A percentile compares a stretch with the other conserved stretches of the same genome.
phyloP scores from a whole-genome alignment of 1,140 invertebrate species.

The Zaprionus ghesquierei region DNA sequence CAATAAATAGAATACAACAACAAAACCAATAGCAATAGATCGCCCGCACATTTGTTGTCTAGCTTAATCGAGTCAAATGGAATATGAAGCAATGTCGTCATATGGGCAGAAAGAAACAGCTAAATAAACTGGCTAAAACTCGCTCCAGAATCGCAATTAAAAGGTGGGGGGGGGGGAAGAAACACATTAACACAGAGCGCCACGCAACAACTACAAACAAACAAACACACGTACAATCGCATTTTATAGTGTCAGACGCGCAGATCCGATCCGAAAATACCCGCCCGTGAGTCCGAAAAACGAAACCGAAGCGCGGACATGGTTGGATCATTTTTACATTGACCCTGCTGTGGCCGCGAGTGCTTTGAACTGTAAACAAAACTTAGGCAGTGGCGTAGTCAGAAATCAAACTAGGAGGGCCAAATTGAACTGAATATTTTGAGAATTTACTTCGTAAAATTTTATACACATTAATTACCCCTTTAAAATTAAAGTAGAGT shows the following conservation, averaged over 20 bases:
- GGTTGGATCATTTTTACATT: conserved; percentile 47
- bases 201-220: conserved; percentile 8
- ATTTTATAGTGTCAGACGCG: conserved; percentile 24
- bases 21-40: conserved; percentile 5
- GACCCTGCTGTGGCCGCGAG: conserved; percentile 57
- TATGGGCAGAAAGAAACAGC: conserved; percentile 11
- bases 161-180: background rate
- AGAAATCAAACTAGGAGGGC: too few relatives aligned
- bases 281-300: conserved; percentile 20
- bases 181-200: background rate
- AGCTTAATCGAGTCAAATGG: conserved; percentile 6
- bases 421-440: too few relatives aligned
- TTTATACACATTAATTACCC: too few relatives aligned
- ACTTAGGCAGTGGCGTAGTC: background rate
- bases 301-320: conserved; percentile 45
- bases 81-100: conserved; percentile 8
- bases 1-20: conserved; percentile 2
- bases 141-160: conserved; percentile 35
- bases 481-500: too few relatives aligned
- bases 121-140: conserved; percentile 21
- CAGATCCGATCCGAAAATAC: background rate
- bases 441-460: too few relatives aligned
- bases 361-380: conserved; percentile 60
- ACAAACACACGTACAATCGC: conserved; percentile 22
- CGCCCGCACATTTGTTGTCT: conserved; percentile 20